Conservation (phyloP, 53 echinoderm and acorn worm genomes). For the Astropecten irregularis region DNA sequence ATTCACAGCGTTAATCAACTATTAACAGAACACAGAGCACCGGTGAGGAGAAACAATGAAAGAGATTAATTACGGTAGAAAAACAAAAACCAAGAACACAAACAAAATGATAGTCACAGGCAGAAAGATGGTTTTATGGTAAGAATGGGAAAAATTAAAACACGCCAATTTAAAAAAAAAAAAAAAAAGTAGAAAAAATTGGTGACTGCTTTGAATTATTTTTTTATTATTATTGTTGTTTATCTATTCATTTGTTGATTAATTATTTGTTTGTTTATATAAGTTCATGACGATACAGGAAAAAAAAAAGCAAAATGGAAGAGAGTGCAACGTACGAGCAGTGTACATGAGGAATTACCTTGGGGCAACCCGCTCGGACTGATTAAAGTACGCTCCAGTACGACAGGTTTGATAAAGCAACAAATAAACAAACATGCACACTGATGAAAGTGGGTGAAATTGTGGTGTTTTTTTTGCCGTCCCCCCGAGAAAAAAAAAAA, state of each 20-base stretch:
- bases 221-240: background rate
- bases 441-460: conserved; percentile 33
- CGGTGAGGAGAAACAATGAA: too few relatives aligned
- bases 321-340: conserved; percentile 18
- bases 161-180: background rate
- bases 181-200: background rate
- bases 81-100: background rate
- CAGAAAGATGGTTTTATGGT: background rate
- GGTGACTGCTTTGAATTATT: background rate
- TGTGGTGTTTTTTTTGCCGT: conserved; percentile 6
- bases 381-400: conserved; percentile 44
- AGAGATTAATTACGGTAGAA: too few relatives aligned
- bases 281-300: background rate
- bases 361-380: conserved; percentile 17
- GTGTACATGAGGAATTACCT: conserved; percentile 32
- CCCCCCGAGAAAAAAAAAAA: too few relatives aligned
- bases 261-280: background rate
- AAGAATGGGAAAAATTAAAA: background rate
- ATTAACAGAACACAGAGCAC: background rate
- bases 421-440: conserved; percentile 57
- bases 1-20: background rate
- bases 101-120: background rate
- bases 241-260: background rate
- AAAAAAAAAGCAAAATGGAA: background rate
- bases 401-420: conserved; percentile 22